phyloP scores from a whole-genome alignment of 2,888 invertebrate species.

The Clunio marinus region DNA sequence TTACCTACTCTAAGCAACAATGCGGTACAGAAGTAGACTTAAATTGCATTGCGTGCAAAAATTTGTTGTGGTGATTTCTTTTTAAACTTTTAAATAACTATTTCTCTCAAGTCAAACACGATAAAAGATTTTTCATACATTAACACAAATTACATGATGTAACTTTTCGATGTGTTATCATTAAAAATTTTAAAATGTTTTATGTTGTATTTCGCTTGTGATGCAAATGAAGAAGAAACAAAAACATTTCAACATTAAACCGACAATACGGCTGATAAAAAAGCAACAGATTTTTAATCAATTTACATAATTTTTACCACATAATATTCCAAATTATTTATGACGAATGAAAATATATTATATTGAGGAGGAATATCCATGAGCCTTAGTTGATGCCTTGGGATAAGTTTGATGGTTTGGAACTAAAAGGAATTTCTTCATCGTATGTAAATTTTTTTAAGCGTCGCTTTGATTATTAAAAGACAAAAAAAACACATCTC shows the following conservation, averaged over 20 bases:
- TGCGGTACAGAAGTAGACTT: too few species aligned
- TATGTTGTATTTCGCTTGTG: too few species aligned
- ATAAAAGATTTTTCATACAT: not conserved
- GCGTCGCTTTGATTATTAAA: constrained; percentile 1
- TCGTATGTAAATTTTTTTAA: constrained; percentile 28
- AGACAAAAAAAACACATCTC: not conserved
- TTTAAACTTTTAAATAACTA: too few species aligned
- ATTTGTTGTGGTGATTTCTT: too few species aligned
- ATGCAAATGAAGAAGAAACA: not conserved
- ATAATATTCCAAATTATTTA: not conserved
- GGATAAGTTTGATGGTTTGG: constrained; percentile 8
- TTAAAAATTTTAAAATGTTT: constrained; percentile 11
- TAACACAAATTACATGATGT: constrained; percentile 11
- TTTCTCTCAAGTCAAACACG: too few species aligned
- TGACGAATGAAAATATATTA: not conserved
- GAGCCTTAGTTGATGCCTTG: not conserved
- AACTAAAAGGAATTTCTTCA: constrained; percentile 18
- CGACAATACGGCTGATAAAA: constrained; percentile 28
- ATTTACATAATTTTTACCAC: constrained; percentile 34
- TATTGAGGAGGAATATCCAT: not conserved
- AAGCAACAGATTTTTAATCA: constrained; percentile 29
- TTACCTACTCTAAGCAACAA: too few species aligned
- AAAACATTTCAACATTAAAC: not conserved
- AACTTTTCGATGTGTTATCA: not conserved
- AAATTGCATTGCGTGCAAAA: too few species aligned